Base-by-base conservation (phyloP, 1,140 invertebrate genomes). In the Druon quercuslanigerum region DNA sequence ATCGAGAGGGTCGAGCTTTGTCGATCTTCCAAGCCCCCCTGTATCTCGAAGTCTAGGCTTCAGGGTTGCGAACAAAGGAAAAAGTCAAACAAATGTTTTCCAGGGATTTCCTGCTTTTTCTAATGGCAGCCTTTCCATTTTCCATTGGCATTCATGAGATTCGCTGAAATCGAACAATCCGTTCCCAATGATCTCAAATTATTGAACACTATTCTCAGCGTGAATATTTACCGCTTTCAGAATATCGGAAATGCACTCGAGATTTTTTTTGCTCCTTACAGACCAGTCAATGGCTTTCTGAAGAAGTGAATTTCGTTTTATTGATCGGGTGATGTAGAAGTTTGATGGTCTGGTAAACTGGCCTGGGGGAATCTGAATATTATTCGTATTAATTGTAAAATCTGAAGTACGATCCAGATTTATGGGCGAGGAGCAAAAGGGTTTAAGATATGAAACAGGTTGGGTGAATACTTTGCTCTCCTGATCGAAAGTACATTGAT, bases 61-160 rank as follows among this genome's bases (percentile, higher is more conserved):
- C 33, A 16, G 20, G 33, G 60, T 46, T 66, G 25, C 25, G 25
- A 33, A 46, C 25, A 66, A 66, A 33, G 60, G 56, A 12, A 57
- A 60, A 66, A 46, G 40, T 16, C 25, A 66, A 66, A 40, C 5
- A 4, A 66, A 66, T 66, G 25, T 46, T 66, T 66, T 66, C 60
- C 60, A 66, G 5, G 14, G 60, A 40, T 66, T 66, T 66, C 40
- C 33, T 66, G 9, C 19, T 20, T 11, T 20, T 4, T 20, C 9
- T 12, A 13, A 25, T 20, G 9, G 16, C 52, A 2, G 56, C 17
- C 1, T 57, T 57, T 57, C 19, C 19, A 20, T 12, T 57, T 57
- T 46, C 19, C 19, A 20, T 57, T 25, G 56, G 12, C 19, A 57
- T 57, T 57, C 56, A 57, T 57, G 56, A 57, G 56, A 20, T 66